Percentiles rank a stretch among this genome's conserved stretches.
Evolutionary conservation across 2,113 vertebrate species (phyloP).

Genomic region (Lethenteron reissneri): DNA sequence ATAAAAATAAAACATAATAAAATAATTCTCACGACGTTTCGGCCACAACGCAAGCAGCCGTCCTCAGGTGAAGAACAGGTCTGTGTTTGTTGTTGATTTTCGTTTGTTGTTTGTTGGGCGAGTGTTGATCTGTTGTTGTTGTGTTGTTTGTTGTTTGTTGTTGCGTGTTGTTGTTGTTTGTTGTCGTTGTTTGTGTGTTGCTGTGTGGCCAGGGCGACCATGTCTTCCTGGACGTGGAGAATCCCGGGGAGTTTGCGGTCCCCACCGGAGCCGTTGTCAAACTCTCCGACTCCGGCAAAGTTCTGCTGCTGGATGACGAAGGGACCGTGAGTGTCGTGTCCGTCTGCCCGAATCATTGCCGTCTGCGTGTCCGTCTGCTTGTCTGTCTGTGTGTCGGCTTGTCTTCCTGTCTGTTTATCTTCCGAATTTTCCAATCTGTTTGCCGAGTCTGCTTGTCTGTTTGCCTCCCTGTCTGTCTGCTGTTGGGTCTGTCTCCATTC

Average conservation of each 20-base stretch:
- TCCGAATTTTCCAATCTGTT: neutral
- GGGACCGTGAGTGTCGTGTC: constrained; percentile 46
- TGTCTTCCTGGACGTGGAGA: constrained; percentile 48
- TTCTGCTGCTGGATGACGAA: constrained; percentile 64
- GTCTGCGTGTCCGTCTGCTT: neutral
- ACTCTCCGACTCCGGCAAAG: constrained; percentile 35
- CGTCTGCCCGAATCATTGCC: neutral
- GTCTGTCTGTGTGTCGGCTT: neutral
- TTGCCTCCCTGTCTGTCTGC: neutral
- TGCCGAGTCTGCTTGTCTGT: neutral
- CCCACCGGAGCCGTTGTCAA: constrained; percentile 55
- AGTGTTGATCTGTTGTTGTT: no score
- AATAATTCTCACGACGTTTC: no score
- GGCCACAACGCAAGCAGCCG: no score
- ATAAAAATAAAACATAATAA: no score
- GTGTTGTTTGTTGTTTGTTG: no score
- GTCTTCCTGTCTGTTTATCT: neutral
- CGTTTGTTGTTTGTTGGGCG: no score
- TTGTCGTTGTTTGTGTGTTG: neutral
- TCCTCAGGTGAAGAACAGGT: no score
- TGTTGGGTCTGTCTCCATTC: neutral
- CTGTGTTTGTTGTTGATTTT: no score
- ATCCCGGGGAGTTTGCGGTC: constrained; percentile 21
- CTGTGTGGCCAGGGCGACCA: constrained; percentile 47
- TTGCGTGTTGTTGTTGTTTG: no score